Evolutionary conservation across 2,113 vertebrate species (phyloP).

Genomic region (Pipra filicauda): DNA sequence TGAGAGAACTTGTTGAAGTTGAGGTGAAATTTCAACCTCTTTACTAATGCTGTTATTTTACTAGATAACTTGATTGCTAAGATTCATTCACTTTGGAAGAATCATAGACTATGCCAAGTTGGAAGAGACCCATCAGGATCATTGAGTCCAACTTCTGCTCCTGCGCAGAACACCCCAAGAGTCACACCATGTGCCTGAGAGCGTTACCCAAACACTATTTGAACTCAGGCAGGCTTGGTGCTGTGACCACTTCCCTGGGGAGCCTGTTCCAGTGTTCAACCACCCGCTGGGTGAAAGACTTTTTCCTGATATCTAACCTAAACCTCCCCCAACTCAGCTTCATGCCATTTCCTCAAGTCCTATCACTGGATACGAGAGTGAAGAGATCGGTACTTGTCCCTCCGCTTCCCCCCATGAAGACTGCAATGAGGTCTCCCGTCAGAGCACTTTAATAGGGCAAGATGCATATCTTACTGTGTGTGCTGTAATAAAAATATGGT

Average conservation of each 20-base stretch:
- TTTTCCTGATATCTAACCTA: not conserved
- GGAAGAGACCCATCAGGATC: not conserved
- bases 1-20: not conserved
- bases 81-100: not conserved
- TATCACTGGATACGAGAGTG: not conserved
- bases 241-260: not conserved
- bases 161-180: not conserved
- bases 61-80: not conserved
- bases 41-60: not conserved
- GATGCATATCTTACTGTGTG: not conserved
- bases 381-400: not conserved
- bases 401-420: not conserved
- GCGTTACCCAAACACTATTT: not conserved
- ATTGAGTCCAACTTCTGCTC: not conserved
- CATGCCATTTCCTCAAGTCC: not conserved
- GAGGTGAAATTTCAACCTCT: not conserved
- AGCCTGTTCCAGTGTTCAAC: not conserved
- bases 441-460: not conserved
- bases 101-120: not conserved
- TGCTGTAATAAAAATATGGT: not conserved
- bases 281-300: not conserved
- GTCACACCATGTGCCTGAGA: not conserved
- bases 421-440: not conserved
- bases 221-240: not conserved
- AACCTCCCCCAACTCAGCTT: not conserved